Base-by-base conservation (phyloP, 2,797 vertebrate genomes). In the Rhincodon typus region DNA sequence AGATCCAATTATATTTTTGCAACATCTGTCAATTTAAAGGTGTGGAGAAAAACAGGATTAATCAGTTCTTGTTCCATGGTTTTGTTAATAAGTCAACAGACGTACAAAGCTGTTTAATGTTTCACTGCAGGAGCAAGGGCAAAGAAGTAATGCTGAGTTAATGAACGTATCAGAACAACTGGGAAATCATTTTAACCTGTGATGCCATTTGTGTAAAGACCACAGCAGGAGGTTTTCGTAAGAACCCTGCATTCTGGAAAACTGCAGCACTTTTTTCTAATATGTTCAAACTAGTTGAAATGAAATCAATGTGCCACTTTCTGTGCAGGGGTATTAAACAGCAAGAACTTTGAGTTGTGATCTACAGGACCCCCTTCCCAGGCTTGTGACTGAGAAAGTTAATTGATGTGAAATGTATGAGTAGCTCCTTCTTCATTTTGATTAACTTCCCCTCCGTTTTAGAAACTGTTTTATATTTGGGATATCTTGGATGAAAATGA, bases 141-240 rank as follows among this genome's bases (percentile, higher is more conserved):
- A n/a, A 62, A 50, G 21, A 95, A 96, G 96, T 96, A 97, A 96
- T 97, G 96, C 96, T 96, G 96, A 97, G 96, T 96, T 66, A 97
- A 97, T 97, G 12, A 96, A 74, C 96, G 96, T 95, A 96, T 96
- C 96, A 96, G 57, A 96, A 94, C 96, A 82, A 96, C 96, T 96
- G 46, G 79, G 96, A 96, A 96, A 95, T 96, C 69, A 50, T 94
- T 94, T 94, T 94, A 94, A 72, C 42, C 93, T 72, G 93, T 46
- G 67, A 21, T 72, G 30, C 93, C 38, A 46, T 27, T 94, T 94
- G 93, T 94, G 13, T 66, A 74, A 72, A 53, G 74, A 50, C 50
- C 69, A 50, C 69, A 94, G 67, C 93, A 46, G 69, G 93, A 94
- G 67, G 42, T 25, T 30, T 69, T 46, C 67, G 42, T 74, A 72